Percentiles rank a stretch among this genome's conserved stretches.
phyloP scores from a whole-genome alignment of 2,888 invertebrate genomes.

The Nineta flava region DNA sequence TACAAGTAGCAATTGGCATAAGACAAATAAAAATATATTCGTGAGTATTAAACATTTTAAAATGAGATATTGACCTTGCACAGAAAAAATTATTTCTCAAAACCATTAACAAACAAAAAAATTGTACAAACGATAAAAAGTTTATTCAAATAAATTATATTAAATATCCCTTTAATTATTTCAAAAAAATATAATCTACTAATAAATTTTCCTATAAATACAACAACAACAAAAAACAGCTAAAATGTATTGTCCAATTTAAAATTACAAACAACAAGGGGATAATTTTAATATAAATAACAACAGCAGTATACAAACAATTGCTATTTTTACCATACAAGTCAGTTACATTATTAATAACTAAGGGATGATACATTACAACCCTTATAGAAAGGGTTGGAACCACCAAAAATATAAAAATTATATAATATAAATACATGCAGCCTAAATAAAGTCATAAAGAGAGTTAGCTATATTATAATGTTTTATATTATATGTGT shows the following conservation, averaged over 20 bases:
- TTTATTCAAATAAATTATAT: conserved; percentile 4
- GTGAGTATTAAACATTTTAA: too few relatives aligned
- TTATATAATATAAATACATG: too few relatives aligned
- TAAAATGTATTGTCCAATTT: not conserved
- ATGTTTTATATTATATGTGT: not conserved
- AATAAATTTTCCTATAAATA: not conserved
- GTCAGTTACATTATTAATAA: not conserved
- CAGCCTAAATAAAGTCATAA: not conserved
- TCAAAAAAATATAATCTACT: not conserved
- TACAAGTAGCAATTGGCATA: too few relatives aligned
- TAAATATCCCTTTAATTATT: conserved; percentile 8
- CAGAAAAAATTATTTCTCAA: too few relatives aligned
- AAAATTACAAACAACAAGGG: not conserved
- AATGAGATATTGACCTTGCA: too few relatives aligned
- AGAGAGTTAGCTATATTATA: not conserved
- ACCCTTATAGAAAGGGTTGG: not conserved
- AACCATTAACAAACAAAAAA: too few relatives aligned
- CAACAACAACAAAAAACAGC: not conserved
- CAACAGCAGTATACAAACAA: not conserved
- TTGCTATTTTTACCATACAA: too few relatives aligned
- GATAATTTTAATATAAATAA: not conserved
- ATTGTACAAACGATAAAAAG: too few relatives aligned
- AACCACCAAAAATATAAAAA: not conserved
- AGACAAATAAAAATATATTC: too few relatives aligned
- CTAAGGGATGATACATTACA: not conserved